Evolutionary conservation across 1,140 invertebrate genomes (phyloP).

Genomic region (Chrysomallon squamiferum): DNA sequence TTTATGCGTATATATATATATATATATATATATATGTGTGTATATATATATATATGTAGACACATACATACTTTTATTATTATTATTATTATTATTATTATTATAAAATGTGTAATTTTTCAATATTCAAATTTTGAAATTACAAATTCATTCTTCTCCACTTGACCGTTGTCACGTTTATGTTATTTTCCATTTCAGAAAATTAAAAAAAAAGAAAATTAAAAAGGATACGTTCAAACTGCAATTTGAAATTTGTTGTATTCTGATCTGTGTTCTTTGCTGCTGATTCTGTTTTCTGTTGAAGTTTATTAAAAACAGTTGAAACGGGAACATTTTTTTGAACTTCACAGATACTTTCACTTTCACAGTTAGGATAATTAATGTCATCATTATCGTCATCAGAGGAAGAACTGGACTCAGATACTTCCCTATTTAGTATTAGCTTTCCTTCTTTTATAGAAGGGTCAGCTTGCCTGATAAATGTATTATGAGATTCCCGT

Average conservation of each 20-base stretch:
- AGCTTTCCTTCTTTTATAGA: slow-evolving; percentile 43
- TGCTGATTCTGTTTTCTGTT: slow-evolving; percentile 3
- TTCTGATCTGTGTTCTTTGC: slow-evolving; percentile 6
- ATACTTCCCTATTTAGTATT: slow-evolving; percentile 24
- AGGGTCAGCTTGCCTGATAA: slow-evolving; percentile 40
- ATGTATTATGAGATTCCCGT: slow-evolving; percentile 34
- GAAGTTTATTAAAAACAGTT: not conserved
- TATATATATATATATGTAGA: no score
- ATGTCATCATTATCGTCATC: slow-evolving; percentile 22
- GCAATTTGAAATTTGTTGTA: not conserved
- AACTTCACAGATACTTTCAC: slow-evolving; percentile 10
- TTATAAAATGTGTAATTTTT: no score
- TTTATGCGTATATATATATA: no score
- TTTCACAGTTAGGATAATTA: slow-evolving; percentile 7
- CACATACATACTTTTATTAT: no score
- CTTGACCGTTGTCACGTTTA: no score
- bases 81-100: no score
- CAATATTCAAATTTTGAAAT: no score
- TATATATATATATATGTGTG: no score
- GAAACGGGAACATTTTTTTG: not conserved
- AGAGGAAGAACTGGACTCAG: slow-evolving; percentile 29
- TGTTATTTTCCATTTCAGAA: no score
- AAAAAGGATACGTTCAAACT: slow-evolving; percentile 3
- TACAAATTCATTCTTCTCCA: no score
- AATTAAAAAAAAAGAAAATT: no score